Percentiles rank a stretch among this genome's conserved stretches.
Conservation (phyloP, 2,888 invertebrate species). For the Nowickia ferox region DNA sequence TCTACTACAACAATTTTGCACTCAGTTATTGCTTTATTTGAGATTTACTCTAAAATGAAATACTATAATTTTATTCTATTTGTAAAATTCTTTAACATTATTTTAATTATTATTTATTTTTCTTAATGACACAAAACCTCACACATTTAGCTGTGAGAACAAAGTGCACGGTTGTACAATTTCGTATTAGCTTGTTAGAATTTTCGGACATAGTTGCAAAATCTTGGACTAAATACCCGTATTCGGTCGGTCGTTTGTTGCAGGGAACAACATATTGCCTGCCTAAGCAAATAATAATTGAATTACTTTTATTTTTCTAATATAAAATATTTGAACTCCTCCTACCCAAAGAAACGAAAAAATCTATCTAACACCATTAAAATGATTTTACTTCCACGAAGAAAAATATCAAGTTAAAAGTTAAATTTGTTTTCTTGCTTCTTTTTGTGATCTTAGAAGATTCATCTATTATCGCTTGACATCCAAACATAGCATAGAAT, state of each 20-base stretch:
- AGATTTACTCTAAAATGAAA: not conserved
- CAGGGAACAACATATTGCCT: no score
- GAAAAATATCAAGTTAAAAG: no score
- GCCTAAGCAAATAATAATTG: not conserved
- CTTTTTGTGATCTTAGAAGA: not conserved
- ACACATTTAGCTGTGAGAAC: constrained; percentile 55
- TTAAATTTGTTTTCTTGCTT: no score
- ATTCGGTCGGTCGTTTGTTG: constrained; percentile 28
- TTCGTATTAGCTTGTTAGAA: constrained; percentile 23
- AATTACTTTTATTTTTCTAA: not conserved
- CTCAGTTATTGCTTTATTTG: not conserved
- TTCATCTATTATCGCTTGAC: not conserved
- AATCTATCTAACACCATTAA: no score
- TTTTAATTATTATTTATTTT: constrained; percentile 52
- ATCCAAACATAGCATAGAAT: not conserved
- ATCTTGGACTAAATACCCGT: not conserved
- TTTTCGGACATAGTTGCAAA: constrained; percentile 22
- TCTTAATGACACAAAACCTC: constrained; percentile 48
- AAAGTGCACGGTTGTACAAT: constrained; percentile 32
- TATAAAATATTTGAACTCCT: no score
- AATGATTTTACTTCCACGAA: no score
- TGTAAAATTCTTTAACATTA: constrained; percentile 29
- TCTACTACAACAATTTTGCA: not conserved
- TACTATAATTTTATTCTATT: constrained; percentile 35
- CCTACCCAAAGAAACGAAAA: no score